Percentiles rank a stretch among this genome's conserved stretches.
Conservation (phyloP, 2,797 vertebrate species). For the Danio aesculapii region DNA sequence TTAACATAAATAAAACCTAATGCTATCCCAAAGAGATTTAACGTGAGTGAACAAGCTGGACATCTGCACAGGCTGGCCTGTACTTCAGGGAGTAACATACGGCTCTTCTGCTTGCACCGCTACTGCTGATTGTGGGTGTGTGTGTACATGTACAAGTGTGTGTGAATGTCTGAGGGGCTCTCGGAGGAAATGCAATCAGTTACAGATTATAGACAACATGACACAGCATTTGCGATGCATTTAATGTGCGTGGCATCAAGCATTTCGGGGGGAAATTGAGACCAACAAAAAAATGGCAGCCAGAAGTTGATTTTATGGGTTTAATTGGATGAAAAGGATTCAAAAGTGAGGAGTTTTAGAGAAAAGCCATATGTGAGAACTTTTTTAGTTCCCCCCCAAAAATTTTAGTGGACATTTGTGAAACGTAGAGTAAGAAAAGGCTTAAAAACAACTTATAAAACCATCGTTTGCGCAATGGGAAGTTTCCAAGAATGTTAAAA, state of each 20-base stretch:
- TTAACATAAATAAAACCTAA: no score
- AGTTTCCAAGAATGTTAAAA: not conserved
- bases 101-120: conserved; percentile 19
- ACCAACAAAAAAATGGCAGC: not conserved
- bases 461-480: no score
- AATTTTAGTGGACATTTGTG: not conserved
- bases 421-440: no score
- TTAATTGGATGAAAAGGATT: not conserved
- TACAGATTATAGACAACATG: conserved; percentile 19
- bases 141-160: conserved; percentile 51
- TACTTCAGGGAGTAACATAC: conserved; percentile 23
- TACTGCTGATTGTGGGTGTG: conserved; percentile 38
- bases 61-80: conserved; percentile 30
- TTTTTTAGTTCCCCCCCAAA: not conserved
- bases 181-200: conserved; percentile 16
- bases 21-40: no score
- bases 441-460: no score
- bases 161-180: conserved; percentile 29
- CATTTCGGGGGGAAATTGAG: not conserved
- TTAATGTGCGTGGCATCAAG: not conserved
- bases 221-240: conserved; percentile 4
- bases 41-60: no score
- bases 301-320: not conserved
- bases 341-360: not conserved
- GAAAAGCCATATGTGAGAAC: not conserved